Percentiles rank a stretch among this genome's conserved stretches.
Conservation (phyloP, 1,140 invertebrate species). For the Alviniconcha marisindica region DNA sequence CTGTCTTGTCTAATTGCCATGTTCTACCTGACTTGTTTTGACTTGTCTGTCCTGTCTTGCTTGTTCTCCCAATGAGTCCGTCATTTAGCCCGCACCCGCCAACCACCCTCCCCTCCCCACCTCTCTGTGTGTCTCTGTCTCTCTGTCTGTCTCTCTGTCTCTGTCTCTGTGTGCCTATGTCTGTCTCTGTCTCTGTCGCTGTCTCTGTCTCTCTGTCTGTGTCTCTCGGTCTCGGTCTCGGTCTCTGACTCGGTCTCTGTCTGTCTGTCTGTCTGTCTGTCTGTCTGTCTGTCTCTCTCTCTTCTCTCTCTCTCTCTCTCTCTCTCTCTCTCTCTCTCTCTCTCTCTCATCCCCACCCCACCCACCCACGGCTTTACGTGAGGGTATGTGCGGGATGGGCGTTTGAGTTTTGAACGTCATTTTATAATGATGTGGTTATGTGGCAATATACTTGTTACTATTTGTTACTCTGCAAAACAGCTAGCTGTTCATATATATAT, state of each 20-base stretch:
- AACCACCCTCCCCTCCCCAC: too few species aligned
- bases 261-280: slow-evolving; percentile 5
- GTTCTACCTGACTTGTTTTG: too few species aligned
- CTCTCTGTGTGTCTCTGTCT: too few species aligned
- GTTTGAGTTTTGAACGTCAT: neutral
- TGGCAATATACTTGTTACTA: neutral
- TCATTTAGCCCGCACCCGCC: too few species aligned
- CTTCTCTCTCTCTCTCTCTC: neutral
- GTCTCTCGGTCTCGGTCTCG: neutral
- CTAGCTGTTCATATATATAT: too few species aligned
- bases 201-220: neutral
- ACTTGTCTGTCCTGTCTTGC: too few species aligned
- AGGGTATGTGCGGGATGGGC: too few species aligned
- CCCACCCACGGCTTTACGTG: neutral
- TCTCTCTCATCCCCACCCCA: neutral
- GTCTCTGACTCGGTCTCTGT: neutral
- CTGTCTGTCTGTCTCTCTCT: slow-evolving; percentile 15
- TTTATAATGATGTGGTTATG: neutral
- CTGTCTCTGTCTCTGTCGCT: neutral
- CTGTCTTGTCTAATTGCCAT: too few species aligned
- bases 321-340: neutral
- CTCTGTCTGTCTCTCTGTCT: too few species aligned
- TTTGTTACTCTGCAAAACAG: too few species aligned
- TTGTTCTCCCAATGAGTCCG: too few species aligned
- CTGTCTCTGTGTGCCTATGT: neutral